phyloP scores from a whole-genome alignment of 2,113 vertebrate species.

The Balaeniceps rex region DNA sequence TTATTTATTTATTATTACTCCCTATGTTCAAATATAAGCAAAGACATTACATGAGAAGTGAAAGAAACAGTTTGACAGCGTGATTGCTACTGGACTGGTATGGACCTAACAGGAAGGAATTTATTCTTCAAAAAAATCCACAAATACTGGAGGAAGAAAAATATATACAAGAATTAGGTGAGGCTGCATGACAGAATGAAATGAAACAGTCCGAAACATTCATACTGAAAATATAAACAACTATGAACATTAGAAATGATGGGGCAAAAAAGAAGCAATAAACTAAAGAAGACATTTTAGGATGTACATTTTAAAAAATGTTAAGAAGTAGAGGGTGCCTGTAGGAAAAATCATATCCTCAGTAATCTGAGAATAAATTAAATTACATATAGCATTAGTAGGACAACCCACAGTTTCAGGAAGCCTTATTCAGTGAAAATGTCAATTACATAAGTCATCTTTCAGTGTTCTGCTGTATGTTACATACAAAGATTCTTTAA shows the following conservation, averaged over 20 bases:
- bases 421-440: conserved; percentile 29
- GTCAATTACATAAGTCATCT: conserved; percentile 43
- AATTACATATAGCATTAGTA: background rate
- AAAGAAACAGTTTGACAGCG: background rate
- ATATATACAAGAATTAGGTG: background rate
- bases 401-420: background rate
- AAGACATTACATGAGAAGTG: background rate
- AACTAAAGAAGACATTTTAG: background rate
- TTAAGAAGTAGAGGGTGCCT: background rate
- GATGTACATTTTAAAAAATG: background rate
- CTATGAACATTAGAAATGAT: background rate
- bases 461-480: background rate
- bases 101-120: background rate
- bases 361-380: background rate
- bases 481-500: conserved; percentile 25
- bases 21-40: background rate
- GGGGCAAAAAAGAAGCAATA: background rate
- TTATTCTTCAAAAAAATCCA: background rate
- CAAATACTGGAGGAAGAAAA: background rate
- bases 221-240: background rate
- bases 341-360: background rate
- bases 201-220: background rate
- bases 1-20: background rate
- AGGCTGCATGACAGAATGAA: background rate
- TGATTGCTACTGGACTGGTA: background rate